Percentiles rank a stretch among this genome's conserved stretches.
Conservation (phyloP, 2,888 invertebrate genomes). For the Pandemis heparana region DNA sequence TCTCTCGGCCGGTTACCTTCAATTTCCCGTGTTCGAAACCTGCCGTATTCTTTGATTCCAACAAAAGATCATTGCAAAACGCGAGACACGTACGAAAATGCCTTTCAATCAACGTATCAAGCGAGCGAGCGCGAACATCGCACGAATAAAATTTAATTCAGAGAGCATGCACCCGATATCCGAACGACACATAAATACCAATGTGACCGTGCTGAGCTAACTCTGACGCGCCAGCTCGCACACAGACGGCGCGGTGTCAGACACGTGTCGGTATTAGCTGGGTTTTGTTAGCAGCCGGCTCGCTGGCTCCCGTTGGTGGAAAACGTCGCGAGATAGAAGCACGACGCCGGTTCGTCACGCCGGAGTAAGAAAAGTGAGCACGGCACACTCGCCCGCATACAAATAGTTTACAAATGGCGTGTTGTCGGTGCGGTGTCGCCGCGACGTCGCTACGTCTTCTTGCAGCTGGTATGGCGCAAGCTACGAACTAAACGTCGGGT, state of each 20-base stretch:
- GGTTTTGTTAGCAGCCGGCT: constrained; percentile 41
- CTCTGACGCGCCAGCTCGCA: constrained; percentile 14
- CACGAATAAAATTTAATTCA: constrained; percentile 69
- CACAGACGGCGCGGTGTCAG: constrained; percentile 40
- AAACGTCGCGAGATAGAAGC: constrained; percentile 57
- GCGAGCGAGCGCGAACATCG: constrained; percentile 57
- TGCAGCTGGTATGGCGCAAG: constrained; percentile 22
- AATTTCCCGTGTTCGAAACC: constrained; percentile 22
- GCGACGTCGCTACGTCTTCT: constrained; percentile 50
- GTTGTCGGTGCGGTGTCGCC: constrained; percentile 63
- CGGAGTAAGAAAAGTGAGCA: constrained; percentile 82
- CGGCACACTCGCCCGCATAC: constrained; percentile 80
- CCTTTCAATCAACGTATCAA: constrained; percentile 74
- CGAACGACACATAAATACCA: constrained; percentile 66
- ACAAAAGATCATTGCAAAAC: constrained; percentile 44
- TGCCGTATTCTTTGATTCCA: constrained; percentile 31
- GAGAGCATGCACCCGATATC: constrained; percentile 63
- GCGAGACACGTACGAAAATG: constrained; percentile 65
- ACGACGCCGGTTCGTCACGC: constrained; percentile 70
- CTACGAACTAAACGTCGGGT: not conserved
- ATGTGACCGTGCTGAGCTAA: constrained; percentile 58
- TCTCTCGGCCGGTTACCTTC: constrained; percentile 1
- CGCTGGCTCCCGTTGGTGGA: constrained; percentile 49
- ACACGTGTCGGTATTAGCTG: constrained; percentile 18
- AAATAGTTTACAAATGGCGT: constrained; percentile 85